phyloP scores from a whole-genome alignment of 2,888 invertebrate genomes.

The Exocentrus adspersus region DNA sequence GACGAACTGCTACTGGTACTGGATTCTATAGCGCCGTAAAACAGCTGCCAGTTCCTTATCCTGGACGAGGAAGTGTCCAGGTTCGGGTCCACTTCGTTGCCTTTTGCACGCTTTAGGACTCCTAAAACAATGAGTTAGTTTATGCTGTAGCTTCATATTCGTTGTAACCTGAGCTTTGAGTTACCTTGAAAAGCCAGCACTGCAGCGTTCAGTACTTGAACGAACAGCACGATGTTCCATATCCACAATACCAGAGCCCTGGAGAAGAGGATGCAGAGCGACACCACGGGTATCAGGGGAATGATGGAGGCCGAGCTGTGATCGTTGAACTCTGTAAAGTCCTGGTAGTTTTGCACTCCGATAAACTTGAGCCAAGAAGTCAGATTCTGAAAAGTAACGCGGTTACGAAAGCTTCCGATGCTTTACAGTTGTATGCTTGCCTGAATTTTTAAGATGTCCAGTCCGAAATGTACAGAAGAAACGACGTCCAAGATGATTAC shows the following conservation, averaged over 20 bases:
- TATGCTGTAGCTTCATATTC: too few relatives aligned
- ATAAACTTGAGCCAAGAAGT: constrained; percentile 51
- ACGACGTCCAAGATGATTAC: constrained; percentile 62
- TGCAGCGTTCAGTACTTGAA: constrained; percentile 44
- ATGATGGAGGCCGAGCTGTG: constrained; percentile 34
- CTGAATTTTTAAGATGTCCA: constrained; percentile 59
- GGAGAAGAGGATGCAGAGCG: constrained; percentile 44
- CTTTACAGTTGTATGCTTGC: too few relatives aligned
- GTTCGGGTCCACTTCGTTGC: background rate
- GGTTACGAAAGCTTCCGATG: too few relatives aligned
- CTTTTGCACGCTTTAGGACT: background rate
- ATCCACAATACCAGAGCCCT: constrained; percentile 52
- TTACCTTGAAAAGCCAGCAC: constrained; percentile 34
- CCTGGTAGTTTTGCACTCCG: constrained; percentile 46
- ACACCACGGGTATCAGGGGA: constrained; percentile 43
- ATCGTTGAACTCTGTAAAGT: constrained; percentile 43
- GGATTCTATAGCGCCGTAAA: constrained; percentile 48
- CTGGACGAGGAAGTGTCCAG: constrained; percentile 36
- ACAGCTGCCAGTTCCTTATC: constrained; percentile 53
- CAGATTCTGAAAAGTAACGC: constrained; percentile 47
- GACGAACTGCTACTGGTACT: constrained; percentile 23
- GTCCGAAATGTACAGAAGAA: constrained; percentile 61
- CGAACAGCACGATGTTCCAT: constrained; percentile 48
- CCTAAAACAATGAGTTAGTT: too few relatives aligned
- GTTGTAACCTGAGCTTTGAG: too few relatives aligned